Evolutionary conservation across 1,140 invertebrate genomes (phyloP).

Genomic region (Saccostrea cuccullata): DNA sequence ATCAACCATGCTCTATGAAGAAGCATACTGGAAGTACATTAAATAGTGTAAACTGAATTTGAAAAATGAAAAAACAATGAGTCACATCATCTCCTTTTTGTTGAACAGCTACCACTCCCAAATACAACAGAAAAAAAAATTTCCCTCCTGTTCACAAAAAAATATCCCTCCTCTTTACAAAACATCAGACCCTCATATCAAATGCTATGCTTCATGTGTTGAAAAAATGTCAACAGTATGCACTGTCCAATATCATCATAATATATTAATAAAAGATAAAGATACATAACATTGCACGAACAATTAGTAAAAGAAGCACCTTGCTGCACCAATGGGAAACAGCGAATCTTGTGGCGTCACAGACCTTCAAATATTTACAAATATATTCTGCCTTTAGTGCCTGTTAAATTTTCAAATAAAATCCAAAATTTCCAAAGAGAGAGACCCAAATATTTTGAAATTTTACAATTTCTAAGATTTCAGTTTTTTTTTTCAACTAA

Average conservation of each 20-base stretch:
- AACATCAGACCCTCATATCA: conserved; percentile 4
- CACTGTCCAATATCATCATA: conserved; percentile 40
- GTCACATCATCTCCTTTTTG: background rate
- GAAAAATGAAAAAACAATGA: conserved; percentile 33
- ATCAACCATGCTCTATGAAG: conserved; percentile 43
- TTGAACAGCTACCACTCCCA: background rate
- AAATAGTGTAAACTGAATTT: conserved; percentile 34
- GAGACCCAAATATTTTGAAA: background rate
- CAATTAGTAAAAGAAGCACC: conserved; percentile 41
- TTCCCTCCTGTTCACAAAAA: background rate
- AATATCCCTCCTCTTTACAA: background rate
- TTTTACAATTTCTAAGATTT: background rate
- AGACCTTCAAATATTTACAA: conserved; percentile 17
- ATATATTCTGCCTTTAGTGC: background rate
- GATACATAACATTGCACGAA: conserved; percentile 38
- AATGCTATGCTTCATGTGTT: conserved; percentile 22
- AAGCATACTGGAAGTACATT: conserved; percentile 52
- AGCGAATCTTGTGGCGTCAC: conserved; percentile 32
- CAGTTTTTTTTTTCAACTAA: no score
- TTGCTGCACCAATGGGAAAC: conserved; percentile 20
- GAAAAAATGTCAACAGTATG: conserved; percentile 36
- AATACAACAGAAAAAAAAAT: conserved; percentile 25
- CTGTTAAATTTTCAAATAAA: background rate
- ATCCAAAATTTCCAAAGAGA: background rate
- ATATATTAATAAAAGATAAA: conserved; percentile 39